Evolutionary conservation across 2,888 invertebrate species (phyloP).

Genomic region (Endotricha flammealis): DNA sequence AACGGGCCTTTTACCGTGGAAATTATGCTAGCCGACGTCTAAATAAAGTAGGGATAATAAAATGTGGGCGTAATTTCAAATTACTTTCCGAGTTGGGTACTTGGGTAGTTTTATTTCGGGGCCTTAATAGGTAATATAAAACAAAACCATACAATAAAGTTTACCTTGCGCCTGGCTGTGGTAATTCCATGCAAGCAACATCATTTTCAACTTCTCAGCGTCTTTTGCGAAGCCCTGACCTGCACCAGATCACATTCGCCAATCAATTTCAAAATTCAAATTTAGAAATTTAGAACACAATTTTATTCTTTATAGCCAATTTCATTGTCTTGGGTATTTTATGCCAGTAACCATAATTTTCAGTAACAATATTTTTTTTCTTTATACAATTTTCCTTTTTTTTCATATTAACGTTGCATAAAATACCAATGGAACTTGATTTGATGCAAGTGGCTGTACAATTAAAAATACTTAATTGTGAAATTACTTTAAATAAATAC

Average conservation of each 20-base stretch:
- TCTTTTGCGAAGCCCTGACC: slow-evolving; percentile 84
- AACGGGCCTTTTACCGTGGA: slow-evolving; percentile 32
- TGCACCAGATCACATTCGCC: slow-evolving; percentile 76
- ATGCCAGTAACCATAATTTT: slow-evolving; percentile 26
- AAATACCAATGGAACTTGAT: slow-evolving; percentile 57
- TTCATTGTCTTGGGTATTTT: slow-evolving; percentile 36
- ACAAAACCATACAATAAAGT: slow-evolving; percentile 21
- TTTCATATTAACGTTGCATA: slow-evolving; percentile 32
- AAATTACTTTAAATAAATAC: slow-evolving; percentile 31
- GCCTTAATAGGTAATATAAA: slow-evolving; percentile 13
- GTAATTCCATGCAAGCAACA: slow-evolving; percentile 93
- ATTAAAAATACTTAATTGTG: slow-evolving; percentile 3
- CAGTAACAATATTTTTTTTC: too few species aligned
- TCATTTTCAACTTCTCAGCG: slow-evolving; percentile 91
- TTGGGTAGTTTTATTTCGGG: slow-evolving; percentile 6
- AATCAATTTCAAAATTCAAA: slow-evolving; percentile 55
- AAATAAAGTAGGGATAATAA: slow-evolving; percentile 13
- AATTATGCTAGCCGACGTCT: slow-evolving; percentile 43
- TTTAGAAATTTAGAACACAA: slow-evolving; percentile 33
- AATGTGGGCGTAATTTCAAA: slow-evolving; percentile 14
- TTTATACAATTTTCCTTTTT: slow-evolving; percentile 16
- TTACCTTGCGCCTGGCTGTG: slow-evolving; percentile 87
- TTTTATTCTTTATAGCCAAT: slow-evolving; percentile 44
- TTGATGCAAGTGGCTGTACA: slow-evolving; percentile 71
- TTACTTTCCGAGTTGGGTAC: slow-evolving; percentile 9